Conservation (phyloP, 2,888 invertebrate genomes). For the Nomada goodeniana region DNA sequence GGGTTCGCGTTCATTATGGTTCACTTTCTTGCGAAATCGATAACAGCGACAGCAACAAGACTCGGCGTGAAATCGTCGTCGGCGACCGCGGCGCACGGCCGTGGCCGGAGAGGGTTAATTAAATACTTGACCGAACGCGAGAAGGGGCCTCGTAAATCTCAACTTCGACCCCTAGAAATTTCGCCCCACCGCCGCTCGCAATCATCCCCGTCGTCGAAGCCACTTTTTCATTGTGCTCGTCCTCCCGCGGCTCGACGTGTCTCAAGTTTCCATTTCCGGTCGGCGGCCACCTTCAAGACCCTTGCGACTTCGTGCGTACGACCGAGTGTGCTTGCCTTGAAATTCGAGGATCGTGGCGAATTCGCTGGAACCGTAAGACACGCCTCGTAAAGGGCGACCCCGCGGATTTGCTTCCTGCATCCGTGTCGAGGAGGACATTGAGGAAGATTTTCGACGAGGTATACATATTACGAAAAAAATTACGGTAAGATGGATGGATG, state of each 20-base stretch:
- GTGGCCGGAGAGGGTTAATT: conserved; percentile 51
- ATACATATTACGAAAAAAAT: neutral
- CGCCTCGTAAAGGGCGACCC: neutral
- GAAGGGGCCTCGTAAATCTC: conserved; percentile 55
- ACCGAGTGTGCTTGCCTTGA: conserved; percentile 55
- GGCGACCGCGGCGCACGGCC: conserved; percentile 20
- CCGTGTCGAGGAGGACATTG: neutral
- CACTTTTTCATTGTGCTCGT: conserved; percentile 45
- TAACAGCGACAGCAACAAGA: conserved; percentile 19
- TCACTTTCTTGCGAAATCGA: conserved; percentile 32
- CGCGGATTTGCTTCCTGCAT: neutral
- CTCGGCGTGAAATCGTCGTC: conserved; percentile 25
- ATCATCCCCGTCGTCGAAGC: conserved; percentile 41
- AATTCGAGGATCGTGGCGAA: conserved; percentile 71
- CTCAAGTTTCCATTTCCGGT: conserved; percentile 69
- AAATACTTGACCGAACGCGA: conserved; percentile 54
- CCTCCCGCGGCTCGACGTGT: conserved; percentile 53
- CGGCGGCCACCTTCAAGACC: conserved; percentile 45
- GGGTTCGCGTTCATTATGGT: conserved; percentile 33
- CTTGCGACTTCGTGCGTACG: conserved; percentile 56
- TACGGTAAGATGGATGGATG: neutral
- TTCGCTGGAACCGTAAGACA: conserved; percentile 38
- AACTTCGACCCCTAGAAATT: conserved; percentile 42
- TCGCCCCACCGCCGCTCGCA: conserved; percentile 19
- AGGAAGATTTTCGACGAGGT: neutral